phyloP scores from a whole-genome alignment of 1,140 invertebrate genomes.

The Hypsibius dujardini region DNA sequence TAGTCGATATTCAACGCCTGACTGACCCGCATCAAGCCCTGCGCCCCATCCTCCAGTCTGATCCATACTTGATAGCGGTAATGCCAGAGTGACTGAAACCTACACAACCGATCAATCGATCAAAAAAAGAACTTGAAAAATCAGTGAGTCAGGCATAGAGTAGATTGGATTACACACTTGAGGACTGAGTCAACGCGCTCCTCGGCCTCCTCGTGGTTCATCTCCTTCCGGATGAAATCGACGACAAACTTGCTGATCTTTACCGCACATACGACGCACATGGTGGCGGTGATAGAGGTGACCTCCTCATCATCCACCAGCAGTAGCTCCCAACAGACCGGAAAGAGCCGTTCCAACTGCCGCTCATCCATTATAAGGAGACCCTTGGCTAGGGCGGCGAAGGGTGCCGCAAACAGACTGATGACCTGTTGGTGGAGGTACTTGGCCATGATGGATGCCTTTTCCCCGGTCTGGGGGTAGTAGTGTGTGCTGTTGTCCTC shows the following conservation, averaged over 20 bases:
- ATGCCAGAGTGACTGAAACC: slow-evolving; percentile 88
- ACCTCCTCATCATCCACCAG: slow-evolving; percentile 50
- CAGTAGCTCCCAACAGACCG: slow-evolving; percentile 80
- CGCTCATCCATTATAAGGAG: slow-evolving; percentile 73
- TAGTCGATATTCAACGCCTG: slow-evolving; percentile 59
- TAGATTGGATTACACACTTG: slow-evolving; percentile 38
- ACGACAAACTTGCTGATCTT: slow-evolving; percentile 27
- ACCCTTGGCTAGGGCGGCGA: slow-evolving; percentile 74
- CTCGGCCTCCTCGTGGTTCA: slow-evolving; percentile 60
- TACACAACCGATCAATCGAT: slow-evolving; percentile 26
- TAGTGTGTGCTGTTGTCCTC: neutral
- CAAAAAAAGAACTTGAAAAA: slow-evolving; percentile 20
- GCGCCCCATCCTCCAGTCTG: slow-evolving; percentile 90
- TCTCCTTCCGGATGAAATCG: slow-evolving; percentile 64
- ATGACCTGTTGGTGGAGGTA: slow-evolving; percentile 43
- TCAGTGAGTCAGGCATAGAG: slow-evolving; percentile 7
- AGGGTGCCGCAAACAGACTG: slow-evolving; percentile 68
- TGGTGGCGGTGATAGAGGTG: slow-evolving; percentile 35
- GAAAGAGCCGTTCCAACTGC: slow-evolving; percentile 63
- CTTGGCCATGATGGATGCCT: neutral
- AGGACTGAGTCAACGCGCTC: slow-evolving; percentile 58
- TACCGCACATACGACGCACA: slow-evolving; percentile 5
- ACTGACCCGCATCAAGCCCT: slow-evolving; percentile 64
- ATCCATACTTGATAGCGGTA: slow-evolving; percentile 96
- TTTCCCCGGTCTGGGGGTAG: neutral